Evolutionary conservation across 1,140 invertebrate species (phyloP).

Genomic region (Drosophila burlai): DNA sequence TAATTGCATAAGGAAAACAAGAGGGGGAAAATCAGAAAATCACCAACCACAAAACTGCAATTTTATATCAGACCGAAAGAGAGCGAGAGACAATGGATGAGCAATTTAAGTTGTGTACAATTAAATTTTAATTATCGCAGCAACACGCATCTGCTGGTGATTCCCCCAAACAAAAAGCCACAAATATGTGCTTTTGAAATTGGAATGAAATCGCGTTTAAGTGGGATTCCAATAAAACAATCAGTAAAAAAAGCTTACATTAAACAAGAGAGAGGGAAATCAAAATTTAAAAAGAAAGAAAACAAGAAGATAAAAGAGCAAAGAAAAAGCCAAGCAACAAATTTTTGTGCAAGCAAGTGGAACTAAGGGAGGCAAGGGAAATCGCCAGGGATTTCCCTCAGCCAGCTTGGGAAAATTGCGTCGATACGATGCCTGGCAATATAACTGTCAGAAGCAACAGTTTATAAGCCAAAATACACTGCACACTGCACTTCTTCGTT

Average conservation of each 20-base stretch:
- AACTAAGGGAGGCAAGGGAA: constrained; percentile 26
- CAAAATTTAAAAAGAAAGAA: background rate
- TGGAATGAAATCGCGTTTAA: constrained; percentile 14
- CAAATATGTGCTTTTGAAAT: constrained; percentile 33
- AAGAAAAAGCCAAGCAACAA: constrained; percentile 17
- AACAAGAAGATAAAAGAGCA: background rate
- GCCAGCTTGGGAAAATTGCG: constrained; percentile 49
- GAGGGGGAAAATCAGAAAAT: constrained; percentile 7
- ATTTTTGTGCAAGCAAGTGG: constrained; percentile 34
- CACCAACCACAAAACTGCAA: constrained; percentile 65
- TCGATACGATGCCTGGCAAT: constrained; percentile 36
- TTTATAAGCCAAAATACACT: constrained; percentile 57
- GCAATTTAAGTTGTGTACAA: constrained; percentile 72
- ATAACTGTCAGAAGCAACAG: constrained; percentile 67
- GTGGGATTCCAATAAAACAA: constrained; percentile 39
- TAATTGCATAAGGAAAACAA: constrained; percentile 65
- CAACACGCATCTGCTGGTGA: constrained; percentile 14
- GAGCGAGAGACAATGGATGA: constrained; percentile 61
- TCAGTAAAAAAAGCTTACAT: constrained; percentile 33
- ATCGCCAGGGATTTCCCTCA: constrained; percentile 45
- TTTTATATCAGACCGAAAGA: constrained; percentile 41
- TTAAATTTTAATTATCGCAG: constrained; percentile 76
- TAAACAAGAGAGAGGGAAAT: background rate
- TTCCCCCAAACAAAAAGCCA: constrained; percentile 14
- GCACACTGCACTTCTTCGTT: constrained; percentile 13